Evolutionary conservation across 2,113 vertebrate species (phyloP).

Genomic region (Atlantisia rogersi): DNA sequence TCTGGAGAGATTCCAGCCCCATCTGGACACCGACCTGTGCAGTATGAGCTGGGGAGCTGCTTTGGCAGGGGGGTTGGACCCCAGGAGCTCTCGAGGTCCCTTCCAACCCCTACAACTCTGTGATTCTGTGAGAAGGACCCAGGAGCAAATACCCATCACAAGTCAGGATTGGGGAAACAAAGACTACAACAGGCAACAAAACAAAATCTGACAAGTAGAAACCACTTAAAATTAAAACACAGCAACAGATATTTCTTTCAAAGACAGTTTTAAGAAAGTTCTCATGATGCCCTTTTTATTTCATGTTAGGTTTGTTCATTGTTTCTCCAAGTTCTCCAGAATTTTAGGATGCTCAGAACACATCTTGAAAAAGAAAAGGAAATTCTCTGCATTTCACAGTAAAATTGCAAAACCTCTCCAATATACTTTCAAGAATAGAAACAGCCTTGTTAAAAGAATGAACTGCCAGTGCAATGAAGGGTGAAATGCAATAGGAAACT

Average conservation of each 20-base stretch:
- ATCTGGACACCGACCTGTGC: too few relatives aligned
- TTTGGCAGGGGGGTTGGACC: too few relatives aligned
- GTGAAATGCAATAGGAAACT: constrained; percentile 71
- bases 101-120: too few relatives aligned
- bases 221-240: neutral
- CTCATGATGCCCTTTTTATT: neutral
- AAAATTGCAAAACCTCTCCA: constrained; percentile 41
- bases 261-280: neutral
- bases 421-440: constrained; percentile 42
- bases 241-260: neutral
- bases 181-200: neutral
- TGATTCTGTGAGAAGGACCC: neutral
- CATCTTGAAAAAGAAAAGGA: neutral
- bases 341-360: neutral
- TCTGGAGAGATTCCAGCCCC: too few relatives aligned
- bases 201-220: neutral
- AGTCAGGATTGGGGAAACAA: neutral
- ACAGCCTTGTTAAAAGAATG: constrained; percentile 44
- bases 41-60: too few relatives aligned
- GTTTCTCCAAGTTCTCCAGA: neutral
- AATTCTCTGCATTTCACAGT: neutral
- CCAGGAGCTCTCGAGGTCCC: too few relatives aligned
- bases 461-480: constrained; percentile 53
- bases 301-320: neutral
- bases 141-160: neutral